Evolutionary conservation across 2,113 vertebrate species (phyloP).

Genomic region (Alligator mississippiensis): DNA sequence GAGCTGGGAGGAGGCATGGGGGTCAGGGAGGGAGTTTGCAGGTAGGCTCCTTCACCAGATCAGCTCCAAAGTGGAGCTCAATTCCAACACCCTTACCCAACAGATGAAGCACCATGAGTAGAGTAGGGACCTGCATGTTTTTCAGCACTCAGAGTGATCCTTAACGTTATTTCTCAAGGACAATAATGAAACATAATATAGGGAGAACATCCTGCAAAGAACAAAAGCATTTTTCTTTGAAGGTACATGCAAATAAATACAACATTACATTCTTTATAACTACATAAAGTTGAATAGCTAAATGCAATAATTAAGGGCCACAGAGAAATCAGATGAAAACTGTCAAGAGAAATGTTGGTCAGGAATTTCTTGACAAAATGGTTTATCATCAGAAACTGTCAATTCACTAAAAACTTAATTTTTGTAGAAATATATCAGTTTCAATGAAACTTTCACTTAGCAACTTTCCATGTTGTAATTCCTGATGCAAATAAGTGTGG

Average conservation of each 20-base stretch:
- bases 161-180: slow-evolving; percentile 39
- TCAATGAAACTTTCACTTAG: background rate
- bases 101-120: background rate
- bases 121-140: no score
- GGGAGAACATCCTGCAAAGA: background rate
- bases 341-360: background rate
- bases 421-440: background rate
- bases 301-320: background rate
- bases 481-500: background rate
- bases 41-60: no score
- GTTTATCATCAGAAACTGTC: background rate
- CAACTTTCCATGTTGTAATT: background rate
- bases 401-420: background rate
- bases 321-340: background rate
- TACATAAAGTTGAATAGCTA: background rate
- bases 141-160: background rate
- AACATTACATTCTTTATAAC: background rate
- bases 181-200: slow-evolving; percentile 6
- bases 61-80: no score
- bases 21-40: no score
- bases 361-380: background rate
- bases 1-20: no score
- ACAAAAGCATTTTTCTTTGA: background rate
- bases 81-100: no score
- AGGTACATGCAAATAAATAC: background rate